Evolutionary conservation across 2,113 vertebrate species (phyloP).

Genomic region (Emydocephalus ijimae): DNA sequence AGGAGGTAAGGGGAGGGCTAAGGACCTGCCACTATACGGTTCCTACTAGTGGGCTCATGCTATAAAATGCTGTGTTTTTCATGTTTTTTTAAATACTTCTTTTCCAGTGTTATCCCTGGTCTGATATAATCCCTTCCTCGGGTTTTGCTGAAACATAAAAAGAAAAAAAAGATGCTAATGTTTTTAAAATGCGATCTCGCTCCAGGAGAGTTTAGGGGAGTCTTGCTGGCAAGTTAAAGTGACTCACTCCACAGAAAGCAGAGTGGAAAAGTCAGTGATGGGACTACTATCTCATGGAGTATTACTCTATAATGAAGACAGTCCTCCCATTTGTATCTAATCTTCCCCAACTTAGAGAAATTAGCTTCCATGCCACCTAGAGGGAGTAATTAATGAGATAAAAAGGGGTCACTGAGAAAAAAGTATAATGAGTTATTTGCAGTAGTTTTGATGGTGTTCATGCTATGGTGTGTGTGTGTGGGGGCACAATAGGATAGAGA

Average conservation of each 20-base stretch:
- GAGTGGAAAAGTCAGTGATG: conserved; percentile 86
- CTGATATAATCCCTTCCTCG: conserved; percentile 48
- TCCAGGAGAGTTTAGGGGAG: conserved; percentile 67
- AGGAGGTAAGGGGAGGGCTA: neutral
- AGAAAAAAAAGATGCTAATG: conserved; percentile 46
- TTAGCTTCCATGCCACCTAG: conserved; percentile 89
- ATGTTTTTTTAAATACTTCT: conserved; percentile 39
- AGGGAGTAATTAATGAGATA: conserved; percentile 89
- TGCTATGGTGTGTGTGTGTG: conserved; percentile 54
- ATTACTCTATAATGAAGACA: conserved; percentile 99
- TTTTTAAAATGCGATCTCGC: conserved; percentile 44
- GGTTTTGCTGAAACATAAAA: neutral
- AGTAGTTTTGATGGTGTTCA: conserved; percentile 78
- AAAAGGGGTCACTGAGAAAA: conserved; percentile 81
- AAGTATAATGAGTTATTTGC: conserved; percentile 86
- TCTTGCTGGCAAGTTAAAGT: conserved; percentile 73
- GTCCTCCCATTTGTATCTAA: conserved; percentile 95
- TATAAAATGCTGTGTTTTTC: conserved; percentile 12
- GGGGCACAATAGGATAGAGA: conserved; percentile 55
- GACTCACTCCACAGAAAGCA: conserved; percentile 75
- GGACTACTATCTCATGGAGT: conserved; percentile 98
- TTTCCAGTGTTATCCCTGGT: conserved; percentile 47
- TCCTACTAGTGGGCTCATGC: neutral
- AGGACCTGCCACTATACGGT: neutral
- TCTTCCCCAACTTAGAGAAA: conserved; percentile 86